These are phyloP conservation scores for Heliconius hewitsoni DNA, from an alignment of 1,140 invertebrate genomes.

Conservation along the genomic window DNA sequence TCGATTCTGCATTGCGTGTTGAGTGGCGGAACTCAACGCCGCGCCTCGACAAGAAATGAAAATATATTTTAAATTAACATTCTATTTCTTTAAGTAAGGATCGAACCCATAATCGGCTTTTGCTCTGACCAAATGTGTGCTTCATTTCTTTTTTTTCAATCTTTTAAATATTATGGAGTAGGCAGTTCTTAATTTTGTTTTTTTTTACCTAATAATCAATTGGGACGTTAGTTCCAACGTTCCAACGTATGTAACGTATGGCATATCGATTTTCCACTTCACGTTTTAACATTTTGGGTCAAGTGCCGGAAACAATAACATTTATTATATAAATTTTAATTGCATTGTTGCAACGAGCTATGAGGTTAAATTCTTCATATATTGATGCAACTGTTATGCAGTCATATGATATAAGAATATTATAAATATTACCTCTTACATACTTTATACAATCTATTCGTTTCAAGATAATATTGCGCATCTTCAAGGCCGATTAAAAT, in stretches of 20 bases:
- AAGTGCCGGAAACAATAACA: background rate
- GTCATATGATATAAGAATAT: slow-evolving; percentile 13
- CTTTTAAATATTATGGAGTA: too few relatives aligned
- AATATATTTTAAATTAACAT: too few relatives aligned
- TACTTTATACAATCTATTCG: slow-evolving; percentile 11
- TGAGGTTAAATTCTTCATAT: slow-evolving; percentile 9
- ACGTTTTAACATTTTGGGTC: background rate
- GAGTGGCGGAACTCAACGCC: too few relatives aligned
- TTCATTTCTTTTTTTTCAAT: too few relatives aligned
- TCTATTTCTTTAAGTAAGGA: too few relatives aligned
- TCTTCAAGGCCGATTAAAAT: slow-evolving; percentile 16
- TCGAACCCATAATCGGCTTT: too few relatives aligned
- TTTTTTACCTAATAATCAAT: background rate
- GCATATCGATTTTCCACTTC: background rate
- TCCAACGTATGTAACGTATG: background rate
- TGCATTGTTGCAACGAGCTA: slow-evolving; percentile 6
- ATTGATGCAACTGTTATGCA: slow-evolving; percentile 23
- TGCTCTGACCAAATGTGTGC: too few relatives aligned
- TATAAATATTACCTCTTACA: slow-evolving; percentile 7
- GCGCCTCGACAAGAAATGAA: too few relatives aligned
- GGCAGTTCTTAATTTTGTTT: background rate
- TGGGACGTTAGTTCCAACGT: too few relatives aligned
- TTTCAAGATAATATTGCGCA: slow-evolving; percentile 14
- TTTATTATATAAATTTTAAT: slow-evolving; percentile 7
- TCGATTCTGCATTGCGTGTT: too few relatives aligned